A percentile compares a stretch with the other conserved stretches of the same genome.
These are phyloP conservation scores for Cyprichromis sp. DNA, from an alignment of 2,113 vertebrate species.

Conservation along the genomic window DNA sequence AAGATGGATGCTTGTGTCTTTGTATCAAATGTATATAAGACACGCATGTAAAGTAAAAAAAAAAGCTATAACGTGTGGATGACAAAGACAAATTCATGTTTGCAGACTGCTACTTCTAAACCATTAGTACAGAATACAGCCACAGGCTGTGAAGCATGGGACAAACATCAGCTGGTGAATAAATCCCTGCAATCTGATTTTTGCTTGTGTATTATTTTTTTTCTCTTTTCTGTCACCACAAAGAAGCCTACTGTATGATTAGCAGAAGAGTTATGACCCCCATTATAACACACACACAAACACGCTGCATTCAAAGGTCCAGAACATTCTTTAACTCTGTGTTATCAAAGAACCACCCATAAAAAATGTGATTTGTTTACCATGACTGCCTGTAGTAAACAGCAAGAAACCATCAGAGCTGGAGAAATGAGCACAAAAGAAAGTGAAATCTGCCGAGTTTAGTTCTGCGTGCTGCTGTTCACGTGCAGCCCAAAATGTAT, in stretches of 20 bases:
- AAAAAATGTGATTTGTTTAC: neutral
- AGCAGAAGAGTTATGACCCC: neutral
- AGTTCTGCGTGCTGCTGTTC: neutral
- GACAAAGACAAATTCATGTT: neutral
- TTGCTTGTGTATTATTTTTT: neutral
- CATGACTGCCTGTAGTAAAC: neutral
- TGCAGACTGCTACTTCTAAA: neutral
- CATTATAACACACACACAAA: neutral
- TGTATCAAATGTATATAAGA: neutral
- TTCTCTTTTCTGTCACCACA: neutral
- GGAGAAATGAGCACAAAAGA: neutral
- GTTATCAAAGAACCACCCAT: neutral
- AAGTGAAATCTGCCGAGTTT: neutral
- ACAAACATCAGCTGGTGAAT: neutral
- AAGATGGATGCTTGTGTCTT: neutral
- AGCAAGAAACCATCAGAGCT: neutral
- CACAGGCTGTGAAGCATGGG: neutral
- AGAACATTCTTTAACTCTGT: neutral
- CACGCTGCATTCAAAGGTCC: neutral
- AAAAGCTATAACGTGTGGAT: neutral
- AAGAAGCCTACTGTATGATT: neutral
- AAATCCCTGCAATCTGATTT: neutral
- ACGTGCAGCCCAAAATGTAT: neutral
- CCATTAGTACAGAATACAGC: neutral
- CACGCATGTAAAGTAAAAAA: neutral